Evolutionary conservation across 2,888 invertebrate genomes (phyloP).

Genomic region (Mantis religiosa): DNA sequence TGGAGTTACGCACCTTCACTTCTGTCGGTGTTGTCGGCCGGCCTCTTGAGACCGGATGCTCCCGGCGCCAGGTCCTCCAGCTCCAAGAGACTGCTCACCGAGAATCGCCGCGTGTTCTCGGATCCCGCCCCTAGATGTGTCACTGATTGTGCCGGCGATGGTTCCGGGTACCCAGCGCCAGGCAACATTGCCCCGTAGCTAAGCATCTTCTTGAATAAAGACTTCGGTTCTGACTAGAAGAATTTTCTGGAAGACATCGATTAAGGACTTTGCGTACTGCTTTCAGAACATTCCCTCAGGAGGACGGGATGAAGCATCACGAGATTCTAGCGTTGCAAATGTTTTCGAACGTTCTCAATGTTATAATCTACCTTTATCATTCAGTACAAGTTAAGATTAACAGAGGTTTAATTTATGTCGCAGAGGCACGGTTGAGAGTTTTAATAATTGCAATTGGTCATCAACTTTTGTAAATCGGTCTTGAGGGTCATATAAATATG

Average conservation of each 20-base stretch:
- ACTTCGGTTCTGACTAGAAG: background rate
- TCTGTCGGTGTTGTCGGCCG: constrained; percentile 7
- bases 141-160: background rate
- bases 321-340: background rate
- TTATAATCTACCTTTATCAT: background rate
- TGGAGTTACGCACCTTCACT: constrained; percentile 26
- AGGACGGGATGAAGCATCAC: background rate
- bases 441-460: background rate
- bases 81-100: constrained; percentile 31
- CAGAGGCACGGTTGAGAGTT: too few relatives aligned
- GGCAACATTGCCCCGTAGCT: constrained; percentile 23
- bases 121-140: constrained; percentile 1
- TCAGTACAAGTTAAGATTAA: background rate
- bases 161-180: background rate
- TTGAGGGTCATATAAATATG: background rate
- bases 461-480: background rate
- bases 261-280: background rate
- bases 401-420: background rate
- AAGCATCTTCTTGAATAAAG: background rate
- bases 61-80: constrained; percentile 24
- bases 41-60: background rate
- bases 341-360: background rate
- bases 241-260: background rate
- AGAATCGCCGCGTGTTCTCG: constrained; percentile 30
- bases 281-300: background rate